A percentile compares a stretch with the other conserved stretches of the same genome.
Evolutionary conservation across 2,888 invertebrate genomes (phyloP).

Genomic region (Platycheirus albimanus): DNA sequence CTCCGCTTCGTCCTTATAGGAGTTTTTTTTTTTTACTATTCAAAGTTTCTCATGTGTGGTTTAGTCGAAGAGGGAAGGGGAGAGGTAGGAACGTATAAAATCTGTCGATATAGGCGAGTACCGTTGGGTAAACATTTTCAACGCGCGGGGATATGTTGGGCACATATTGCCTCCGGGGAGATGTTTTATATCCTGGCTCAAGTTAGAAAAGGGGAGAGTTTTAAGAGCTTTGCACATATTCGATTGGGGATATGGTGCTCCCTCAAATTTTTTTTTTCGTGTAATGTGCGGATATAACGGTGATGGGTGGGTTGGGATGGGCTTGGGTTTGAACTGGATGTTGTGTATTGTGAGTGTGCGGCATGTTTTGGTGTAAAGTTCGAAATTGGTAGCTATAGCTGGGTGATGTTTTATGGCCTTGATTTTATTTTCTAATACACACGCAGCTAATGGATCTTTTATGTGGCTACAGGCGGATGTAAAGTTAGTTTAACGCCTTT

Average conservation of each 20-base stretch:
- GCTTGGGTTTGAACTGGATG: no score
- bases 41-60: conserved; percentile 37
- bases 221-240: conserved; percentile 70
- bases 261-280: conserved; percentile 11
- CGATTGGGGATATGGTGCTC: conserved; percentile 60
- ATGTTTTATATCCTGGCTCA: conserved; percentile 50
- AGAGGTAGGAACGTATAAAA: conserved; percentile 13
- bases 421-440: conserved; percentile 65
- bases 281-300: conserved; percentile 36
- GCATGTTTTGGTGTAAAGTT: conserved; percentile 51
- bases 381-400: conserved; percentile 34
- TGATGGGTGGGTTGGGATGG: conserved; percentile 24
- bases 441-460: conserved; percentile 69
- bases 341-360: conserved; percentile 16
- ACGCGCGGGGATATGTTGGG: not conserved
- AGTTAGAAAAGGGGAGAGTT: conserved; percentile 38
- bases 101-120: conserved; percentile 45
- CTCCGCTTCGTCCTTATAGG: conserved; percentile 58
- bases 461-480: conserved; percentile 59
- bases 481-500: conserved; percentile 59
- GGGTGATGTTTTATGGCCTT: conserved; percentile 61
- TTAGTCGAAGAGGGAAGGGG: not conserved
- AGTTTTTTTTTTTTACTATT: conserved; percentile 47
- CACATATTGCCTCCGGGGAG: conserved; percentile 15
- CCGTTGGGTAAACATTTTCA: conserved; percentile 45